phyloP scores from a whole-genome alignment of 92 coral and sea anemone genomes.

The Ricordea florida region DNA sequence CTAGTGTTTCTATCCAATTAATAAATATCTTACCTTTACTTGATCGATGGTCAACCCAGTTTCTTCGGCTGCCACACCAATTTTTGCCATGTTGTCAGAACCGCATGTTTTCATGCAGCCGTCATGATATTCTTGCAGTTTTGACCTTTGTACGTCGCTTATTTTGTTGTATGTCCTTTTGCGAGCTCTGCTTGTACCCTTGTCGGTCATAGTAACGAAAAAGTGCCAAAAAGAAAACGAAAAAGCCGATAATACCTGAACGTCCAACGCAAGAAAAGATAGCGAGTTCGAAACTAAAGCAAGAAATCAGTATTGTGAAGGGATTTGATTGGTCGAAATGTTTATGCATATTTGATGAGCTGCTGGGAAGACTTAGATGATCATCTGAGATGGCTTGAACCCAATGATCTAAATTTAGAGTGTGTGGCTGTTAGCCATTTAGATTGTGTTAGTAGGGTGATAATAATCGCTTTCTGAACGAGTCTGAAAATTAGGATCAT shows the following conservation, averaged over 20 bases:
- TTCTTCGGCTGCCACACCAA: slow-evolving; percentile 47
- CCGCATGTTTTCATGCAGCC: slow-evolving; percentile 50
- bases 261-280: not conserved
- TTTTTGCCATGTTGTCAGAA: slow-evolving; percentile 13
- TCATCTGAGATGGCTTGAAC: too few species aligned
- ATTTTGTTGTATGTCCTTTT: slow-evolving; percentile 43
- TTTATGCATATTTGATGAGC: too few species aligned
- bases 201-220: slow-evolving; percentile 22
- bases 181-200: slow-evolving; percentile 32
- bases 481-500: too few species aligned
- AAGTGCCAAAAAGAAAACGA: not conserved
- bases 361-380: too few species aligned
- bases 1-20: too few species aligned
- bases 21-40: slow-evolving; percentile 58
- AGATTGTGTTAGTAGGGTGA: too few species aligned
- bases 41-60: slow-evolving; percentile 52
- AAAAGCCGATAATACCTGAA: not conserved
- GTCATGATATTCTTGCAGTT: slow-evolving; percentile 40
- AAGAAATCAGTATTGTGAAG: too few species aligned
- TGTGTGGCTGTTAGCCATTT: too few species aligned
- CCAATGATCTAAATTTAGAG: too few species aligned
- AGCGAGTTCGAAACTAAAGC: too few species aligned
- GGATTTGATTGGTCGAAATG: too few species aligned
- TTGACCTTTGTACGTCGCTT: slow-evolving; percentile 47
- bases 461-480: too few species aligned